These are phyloP conservation scores for Dynastes grantii DNA, from an alignment of 2,888 invertebrate species.

Conservation along the genomic window DNA sequence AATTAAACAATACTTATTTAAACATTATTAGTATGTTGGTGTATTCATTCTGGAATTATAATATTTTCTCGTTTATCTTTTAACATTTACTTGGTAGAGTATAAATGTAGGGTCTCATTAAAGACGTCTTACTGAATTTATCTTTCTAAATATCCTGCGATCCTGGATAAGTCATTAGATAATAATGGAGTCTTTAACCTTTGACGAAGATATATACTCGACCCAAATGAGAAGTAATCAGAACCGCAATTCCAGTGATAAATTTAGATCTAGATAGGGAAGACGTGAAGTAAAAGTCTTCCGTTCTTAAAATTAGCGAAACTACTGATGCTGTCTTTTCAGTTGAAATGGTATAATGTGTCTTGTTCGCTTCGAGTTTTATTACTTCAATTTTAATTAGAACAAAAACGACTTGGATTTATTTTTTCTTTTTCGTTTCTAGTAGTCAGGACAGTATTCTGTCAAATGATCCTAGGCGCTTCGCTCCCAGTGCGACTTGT, in stretches of 20 bases:
- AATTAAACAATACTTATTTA: no score
- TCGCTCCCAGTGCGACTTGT: no score
- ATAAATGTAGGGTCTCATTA: slow-evolving; percentile 3
- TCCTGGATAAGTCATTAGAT: not conserved
- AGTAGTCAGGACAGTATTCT: no score
- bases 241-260: slow-evolving; percentile 7
- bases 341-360: no score
- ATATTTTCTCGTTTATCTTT: not conserved
- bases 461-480: no score
- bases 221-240: slow-evolving; percentile 16
- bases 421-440: no score
- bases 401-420: no score
- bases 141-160: slow-evolving; percentile 3
- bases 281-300: not conserved
- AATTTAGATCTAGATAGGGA: slow-evolving; percentile 1
- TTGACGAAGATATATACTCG: slow-evolving; percentile 1
- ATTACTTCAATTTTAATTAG: no score
- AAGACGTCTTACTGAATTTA: slow-evolving; percentile 13
- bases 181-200: slow-evolving; percentile 2
- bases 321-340: not conserved
- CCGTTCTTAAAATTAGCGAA: not conserved
- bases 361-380: no score
- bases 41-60: no score
- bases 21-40: no score
- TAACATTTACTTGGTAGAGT: not conserved